A percentile compares a stretch with the other conserved stretches of the same genome.
These are phyloP conservation scores for Epinephelus lanceolatus DNA, from an alignment of 2,113 vertebrate species.

Conservation along the genomic window DNA sequence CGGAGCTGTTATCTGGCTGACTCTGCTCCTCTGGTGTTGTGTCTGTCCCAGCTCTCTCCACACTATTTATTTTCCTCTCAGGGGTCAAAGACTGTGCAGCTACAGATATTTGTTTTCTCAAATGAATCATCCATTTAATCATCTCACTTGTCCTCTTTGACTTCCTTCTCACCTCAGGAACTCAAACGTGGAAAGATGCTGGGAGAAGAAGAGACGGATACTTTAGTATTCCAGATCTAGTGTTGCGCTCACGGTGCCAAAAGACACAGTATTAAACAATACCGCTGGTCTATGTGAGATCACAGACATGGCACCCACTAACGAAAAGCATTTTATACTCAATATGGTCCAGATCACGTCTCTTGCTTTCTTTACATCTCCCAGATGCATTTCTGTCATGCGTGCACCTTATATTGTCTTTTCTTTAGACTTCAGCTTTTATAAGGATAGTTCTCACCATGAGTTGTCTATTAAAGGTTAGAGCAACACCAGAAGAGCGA, in stretches of 20 bases:
- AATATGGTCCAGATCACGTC: conserved; percentile 59
- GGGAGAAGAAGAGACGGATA: conserved; percentile 26
- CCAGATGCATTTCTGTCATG: conserved; percentile 68
- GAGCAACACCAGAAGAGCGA: conserved; percentile 46
- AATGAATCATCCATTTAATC: conserved; percentile 66
- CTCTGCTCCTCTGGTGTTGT: conserved; percentile 64
- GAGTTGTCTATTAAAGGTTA: conserved; percentile 69
- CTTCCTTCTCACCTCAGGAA: conserved; percentile 47
- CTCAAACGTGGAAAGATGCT: conserved; percentile 30
- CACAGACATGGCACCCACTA: conserved; percentile 53
- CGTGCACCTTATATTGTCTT: conserved; percentile 60
- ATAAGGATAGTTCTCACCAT: conserved; percentile 67
- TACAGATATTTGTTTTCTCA: conserved; percentile 63
- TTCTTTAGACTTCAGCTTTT: conserved; percentile 65
- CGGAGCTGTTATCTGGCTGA: conserved; percentile 47
- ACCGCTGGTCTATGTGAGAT: conserved; percentile 49
- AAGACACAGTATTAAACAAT: conserved; percentile 65
- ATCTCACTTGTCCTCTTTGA: conserved; percentile 14
- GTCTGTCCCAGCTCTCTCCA: conserved; percentile 55
- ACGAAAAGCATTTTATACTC: conserved; percentile 61
- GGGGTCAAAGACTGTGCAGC: conserved; percentile 58
- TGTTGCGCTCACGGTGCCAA: conserved; percentile 43
- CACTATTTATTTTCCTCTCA: conserved; percentile 50
- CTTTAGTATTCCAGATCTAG: conserved; percentile 36
- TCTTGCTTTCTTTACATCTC: conserved; percentile 57